Evolutionary conservation across 2,113 vertebrate species (phyloP).

Genomic region (Lontra canadensis): DNA sequence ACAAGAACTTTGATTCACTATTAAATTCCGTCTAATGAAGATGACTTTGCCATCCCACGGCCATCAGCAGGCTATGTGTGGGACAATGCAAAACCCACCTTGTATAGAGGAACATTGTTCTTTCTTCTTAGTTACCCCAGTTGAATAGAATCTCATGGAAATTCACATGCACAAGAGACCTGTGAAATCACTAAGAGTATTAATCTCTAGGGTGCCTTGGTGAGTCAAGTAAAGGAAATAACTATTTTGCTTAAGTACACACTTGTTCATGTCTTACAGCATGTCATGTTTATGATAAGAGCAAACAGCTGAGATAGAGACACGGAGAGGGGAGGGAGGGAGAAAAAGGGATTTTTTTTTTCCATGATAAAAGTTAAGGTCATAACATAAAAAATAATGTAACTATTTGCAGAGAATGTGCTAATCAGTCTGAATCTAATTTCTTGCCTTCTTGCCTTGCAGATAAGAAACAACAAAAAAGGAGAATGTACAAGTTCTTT

Average conservation of each 20-base stretch:
- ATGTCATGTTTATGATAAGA: constrained; percentile 73
- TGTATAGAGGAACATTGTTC: constrained; percentile 94
- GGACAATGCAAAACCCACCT: constrained; percentile 87
- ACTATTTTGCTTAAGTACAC: constrained; percentile 70
- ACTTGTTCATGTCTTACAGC: constrained; percentile 69
- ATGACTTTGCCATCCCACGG: constrained; percentile 93
- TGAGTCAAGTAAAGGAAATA: constrained; percentile 71
- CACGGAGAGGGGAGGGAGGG: background rate
- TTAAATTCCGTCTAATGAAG: constrained; percentile 99
- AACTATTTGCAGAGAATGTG: background rate
- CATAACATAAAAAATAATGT: background rate
- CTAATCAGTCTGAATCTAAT: background rate
- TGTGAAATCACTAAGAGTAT: constrained; percentile 80
- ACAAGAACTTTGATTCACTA: constrained; percentile 99
- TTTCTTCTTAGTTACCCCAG: constrained; percentile 79
- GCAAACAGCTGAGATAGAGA: constrained; percentile 40
- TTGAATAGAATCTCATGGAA: constrained; percentile 82
- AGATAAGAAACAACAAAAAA: constrained; percentile 18
- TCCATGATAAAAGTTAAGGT: background rate
- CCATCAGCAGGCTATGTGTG: constrained; percentile 85
- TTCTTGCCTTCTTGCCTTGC: background rate
- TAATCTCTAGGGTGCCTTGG: constrained; percentile 79
- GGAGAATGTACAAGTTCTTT: background rate
- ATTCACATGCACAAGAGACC: constrained; percentile 80
- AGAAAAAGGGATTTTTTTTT: background rate